Conservation (phyloP, 2,888 invertebrate species). For the Zygogramma bicolorata region DNA sequence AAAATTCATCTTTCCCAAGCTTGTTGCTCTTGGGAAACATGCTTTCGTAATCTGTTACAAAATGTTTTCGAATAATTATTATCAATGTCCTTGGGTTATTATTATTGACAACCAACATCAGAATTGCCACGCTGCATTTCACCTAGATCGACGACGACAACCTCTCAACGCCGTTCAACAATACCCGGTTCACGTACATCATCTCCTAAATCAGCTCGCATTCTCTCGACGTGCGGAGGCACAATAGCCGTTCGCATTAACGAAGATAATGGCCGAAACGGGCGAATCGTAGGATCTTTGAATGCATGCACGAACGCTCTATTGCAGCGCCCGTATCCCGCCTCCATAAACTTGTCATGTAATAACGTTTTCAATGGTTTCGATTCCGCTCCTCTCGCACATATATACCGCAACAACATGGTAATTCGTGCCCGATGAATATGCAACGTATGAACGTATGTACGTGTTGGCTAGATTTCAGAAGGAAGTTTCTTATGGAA, state of each 20-base stretch:
- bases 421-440: neutral
- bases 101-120: no score
- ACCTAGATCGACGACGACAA: no score
- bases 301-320: slow-evolving; percentile 9
- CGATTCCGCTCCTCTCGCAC: neutral
- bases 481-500: no score
- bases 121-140: no score
- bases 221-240: slow-evolving; percentile 15
- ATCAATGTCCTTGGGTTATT: no score
- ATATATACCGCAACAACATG: neutral
- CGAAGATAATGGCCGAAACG: slow-evolving; percentile 34
- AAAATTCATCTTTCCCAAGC: no score
- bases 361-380: slow-evolving; percentile 6
- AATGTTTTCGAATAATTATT: no score
- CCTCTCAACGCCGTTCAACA: no score
- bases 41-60: no score
- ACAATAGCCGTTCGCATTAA: slow-evolving; percentile 25
- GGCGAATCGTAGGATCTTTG: slow-evolving; percentile 2
- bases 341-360: slow-evolving; percentile 1
- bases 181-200: neutral
- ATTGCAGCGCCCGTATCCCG: slow-evolving; percentile 31
- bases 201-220: neutral
- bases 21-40: no score
- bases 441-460: neutral
- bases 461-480: no score